These are phyloP conservation scores for Byasa hedistus DNA, from an alignment of 2,888 invertebrate genomes.

Conservation along the genomic window DNA sequence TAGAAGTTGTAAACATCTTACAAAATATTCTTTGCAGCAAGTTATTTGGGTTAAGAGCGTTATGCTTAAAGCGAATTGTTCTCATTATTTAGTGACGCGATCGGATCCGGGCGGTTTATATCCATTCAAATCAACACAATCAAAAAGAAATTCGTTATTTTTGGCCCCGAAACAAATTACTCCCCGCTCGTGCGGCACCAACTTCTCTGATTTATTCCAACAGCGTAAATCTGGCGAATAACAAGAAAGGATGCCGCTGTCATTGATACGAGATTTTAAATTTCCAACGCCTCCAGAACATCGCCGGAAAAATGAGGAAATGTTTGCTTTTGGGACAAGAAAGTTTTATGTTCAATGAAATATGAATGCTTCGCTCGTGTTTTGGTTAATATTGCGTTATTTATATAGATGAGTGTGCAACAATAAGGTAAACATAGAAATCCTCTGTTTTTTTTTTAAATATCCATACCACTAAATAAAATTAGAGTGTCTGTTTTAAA, in stretches of 20 bases:
- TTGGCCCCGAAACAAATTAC: conserved; percentile 22
- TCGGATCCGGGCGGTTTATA: conserved; percentile 16
- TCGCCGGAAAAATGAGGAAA: conserved; percentile 3
- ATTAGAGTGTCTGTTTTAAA: too few relatives aligned
- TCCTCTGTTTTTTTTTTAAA: too few relatives aligned
- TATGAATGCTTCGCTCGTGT: neutral
- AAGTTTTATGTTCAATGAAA: neutral
- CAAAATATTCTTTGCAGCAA: conserved; percentile 16
- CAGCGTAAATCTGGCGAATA: conserved; percentile 9
- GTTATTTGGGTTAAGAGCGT: conserved; percentile 19
- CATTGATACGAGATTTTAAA: conserved; percentile 4
- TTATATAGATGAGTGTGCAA: too few relatives aligned
- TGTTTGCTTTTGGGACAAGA: conserved; percentile 2
- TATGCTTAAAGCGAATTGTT: conserved; percentile 12
- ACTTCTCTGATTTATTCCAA: conserved; percentile 18
- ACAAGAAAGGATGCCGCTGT: conserved; percentile 5
- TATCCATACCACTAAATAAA: too few relatives aligned
- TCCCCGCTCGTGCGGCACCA: neutral
- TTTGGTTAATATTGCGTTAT: neutral
- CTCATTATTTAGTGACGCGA: conserved; percentile 18
- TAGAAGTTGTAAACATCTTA: conserved; percentile 7
- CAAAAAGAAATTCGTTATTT: conserved; percentile 18
- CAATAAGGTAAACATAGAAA: too few relatives aligned
- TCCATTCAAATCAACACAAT: conserved; percentile 26
- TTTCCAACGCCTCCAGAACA: conserved; percentile 1